Evolutionary conservation across 2,113 vertebrate species (phyloP), one percentile per base, ranked within the genome.

Genomic region (Formicarius rufipectus): DNA sequence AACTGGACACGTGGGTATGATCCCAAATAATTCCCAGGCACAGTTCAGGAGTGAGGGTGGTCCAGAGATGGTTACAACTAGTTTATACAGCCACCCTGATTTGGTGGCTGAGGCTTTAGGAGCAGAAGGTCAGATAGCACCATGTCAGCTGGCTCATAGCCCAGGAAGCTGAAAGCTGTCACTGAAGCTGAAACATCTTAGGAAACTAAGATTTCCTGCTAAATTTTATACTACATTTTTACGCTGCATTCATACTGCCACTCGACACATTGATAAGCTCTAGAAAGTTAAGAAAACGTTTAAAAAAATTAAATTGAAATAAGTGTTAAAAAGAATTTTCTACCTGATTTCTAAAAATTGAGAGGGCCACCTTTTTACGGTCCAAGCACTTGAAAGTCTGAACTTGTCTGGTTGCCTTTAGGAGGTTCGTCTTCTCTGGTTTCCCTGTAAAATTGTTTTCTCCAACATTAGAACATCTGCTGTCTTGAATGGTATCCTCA

Each of bases 1-100:
- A 67, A 21, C 0, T 58, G 37, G 23, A 17, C 35, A 24, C 1
- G 2, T 4, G 10, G 27, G 25, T 11, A 10, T 3, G 6, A 9
- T 78, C 16, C 63, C 42, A 82, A 7, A 44, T 31, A 82, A 79
- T 52, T 74, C 28, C 55, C 31, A 52, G 50, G 35, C 25, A 27
- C 10, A 14, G 16, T 35, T 82, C 71, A 83, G 35, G n/a, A 40
- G 37, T 2, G 4, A 66, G 19, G 28, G n/a, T 45, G 30, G 10
- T 33, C 15, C 23, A 64, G 44, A 42, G 18, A 27, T 7, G 2
- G 12, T 40, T 81, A 28, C 28, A 18, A 13, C 7, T 10, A 56
- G 37, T 28, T 62, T 45, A 31, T n/a, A 62, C 30, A 86, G 17
- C 24, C 67, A 49, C 37, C 10, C 2, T 1, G 10, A 28, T 45